Evolutionary conservation across 1,140 invertebrate species (phyloP), one percentile per base, ranked within the genome.

Genomic region (Ceratoteleas bidentatus): DNA sequence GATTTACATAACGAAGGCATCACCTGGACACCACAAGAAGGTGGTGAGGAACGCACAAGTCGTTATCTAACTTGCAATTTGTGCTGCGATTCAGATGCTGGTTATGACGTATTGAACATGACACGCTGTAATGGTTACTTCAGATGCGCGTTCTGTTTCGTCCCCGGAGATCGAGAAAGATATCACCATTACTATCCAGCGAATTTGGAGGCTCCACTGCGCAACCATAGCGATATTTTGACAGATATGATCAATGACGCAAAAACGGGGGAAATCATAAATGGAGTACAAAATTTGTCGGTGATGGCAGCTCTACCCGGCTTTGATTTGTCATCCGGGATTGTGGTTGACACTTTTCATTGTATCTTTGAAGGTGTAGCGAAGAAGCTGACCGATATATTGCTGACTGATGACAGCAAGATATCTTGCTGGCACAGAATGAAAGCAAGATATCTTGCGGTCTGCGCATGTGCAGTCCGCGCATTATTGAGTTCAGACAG

Each of bases 231-330:
- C 1, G 43, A 14, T 3, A 47, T 61, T 5, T 16, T n/a, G 3
- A 11, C 24, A 9, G 36, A 43, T 10, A 49, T 49, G 40, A 10
- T 24, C 2, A n/a, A 16, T 15, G 58, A 40, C n/a, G 24, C 52
- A 33, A 11, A 54, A 9, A 47, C 10, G 6, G 15, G 9, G 13
- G 45, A 32, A 32, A 36, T 9, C 0, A 8, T 61, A 7, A 61
- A 61, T 33, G 58, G 58, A 3, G 58, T 61, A 1, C 45, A 61
- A 49, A 43, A 9, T 6, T 38, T 38, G 9, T 38, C 36, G 36
- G 36, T 9, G 9, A 6, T 38, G 9, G 36, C 36, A 9, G 36
- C 9, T 9, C 36, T 38, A 6, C 36, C 36, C 5, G 5, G 36
- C 5, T 38, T 38, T 38, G 9, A 38, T 38, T 38, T 38, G 5